phyloP scores from a whole-genome alignment of 2,888 invertebrate species.

The Hipparchia sbordonii region DNA sequence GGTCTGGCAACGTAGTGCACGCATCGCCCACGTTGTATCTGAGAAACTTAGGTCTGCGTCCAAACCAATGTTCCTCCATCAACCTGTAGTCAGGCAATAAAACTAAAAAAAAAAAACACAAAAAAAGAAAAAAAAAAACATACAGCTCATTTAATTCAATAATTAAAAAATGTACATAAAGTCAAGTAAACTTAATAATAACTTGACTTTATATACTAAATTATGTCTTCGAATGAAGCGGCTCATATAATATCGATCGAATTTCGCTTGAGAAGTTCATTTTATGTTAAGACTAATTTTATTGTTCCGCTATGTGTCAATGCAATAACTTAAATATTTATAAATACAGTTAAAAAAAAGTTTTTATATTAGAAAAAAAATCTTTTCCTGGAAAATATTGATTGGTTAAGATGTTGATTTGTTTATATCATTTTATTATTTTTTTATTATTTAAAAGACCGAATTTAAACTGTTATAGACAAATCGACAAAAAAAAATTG shows the following conservation, averaged over 20 bases:
- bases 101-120: background rate
- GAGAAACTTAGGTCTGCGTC: constrained; percentile 86
- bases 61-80: constrained; percentile 72
- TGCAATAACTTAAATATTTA: background rate
- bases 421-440: constrained; percentile 15
- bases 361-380: background rate
- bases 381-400: background rate
- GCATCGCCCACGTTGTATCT: constrained; percentile 92
- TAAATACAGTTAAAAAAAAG: background rate
- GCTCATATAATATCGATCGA: too few species aligned
- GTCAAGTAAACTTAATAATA: too few species aligned
- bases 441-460: background rate
- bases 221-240: background rate
- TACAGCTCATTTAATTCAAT: background rate
- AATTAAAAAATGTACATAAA: too few species aligned
- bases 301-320: too few species aligned
- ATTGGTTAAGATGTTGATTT: constrained; percentile 17
- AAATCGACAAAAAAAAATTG: constrained; percentile 18
- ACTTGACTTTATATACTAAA: background rate
- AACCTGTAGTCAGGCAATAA: constrained; percentile 50
- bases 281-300: too few species aligned
- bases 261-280: too few species aligned
- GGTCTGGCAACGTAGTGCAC: constrained; percentile 91
- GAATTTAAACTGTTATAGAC: constrained; percentile 18
- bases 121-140: background rate